Evolutionary conservation across 2,888 invertebrate species (phyloP).

Genomic region (Nomada ferruginata): DNA sequence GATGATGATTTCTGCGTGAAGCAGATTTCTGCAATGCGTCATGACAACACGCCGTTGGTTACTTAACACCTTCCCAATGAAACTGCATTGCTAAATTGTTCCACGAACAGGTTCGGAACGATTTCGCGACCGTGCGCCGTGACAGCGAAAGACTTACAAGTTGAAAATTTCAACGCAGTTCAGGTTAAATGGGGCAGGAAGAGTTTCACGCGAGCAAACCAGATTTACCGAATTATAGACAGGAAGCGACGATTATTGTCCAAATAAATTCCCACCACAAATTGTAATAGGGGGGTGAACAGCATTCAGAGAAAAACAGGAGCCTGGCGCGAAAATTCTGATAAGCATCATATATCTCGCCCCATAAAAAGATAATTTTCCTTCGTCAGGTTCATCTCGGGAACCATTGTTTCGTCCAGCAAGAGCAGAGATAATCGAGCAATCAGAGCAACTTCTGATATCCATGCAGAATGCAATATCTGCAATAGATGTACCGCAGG

Average conservation of each 20-base stretch:
- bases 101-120: not conserved
- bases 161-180: not conserved
- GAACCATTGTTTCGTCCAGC: not conserved
- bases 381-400: not conserved
- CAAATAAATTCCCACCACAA: constrained; percentile 39
- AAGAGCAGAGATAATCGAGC: not conserved
- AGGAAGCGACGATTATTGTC: not conserved
- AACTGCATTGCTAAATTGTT: not conserved
- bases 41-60: not conserved
- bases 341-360: too few species aligned
- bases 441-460: too few species aligned
- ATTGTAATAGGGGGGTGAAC: not conserved
- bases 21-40: not conserved
- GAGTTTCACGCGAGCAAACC: not conserved
- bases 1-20: constrained; percentile 26
- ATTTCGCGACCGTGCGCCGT: not conserved
- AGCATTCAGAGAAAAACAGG: constrained; percentile 6
- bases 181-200: not conserved
- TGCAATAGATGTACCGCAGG: not conserved
- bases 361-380: too few species aligned
- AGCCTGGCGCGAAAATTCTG: constrained; percentile 16
- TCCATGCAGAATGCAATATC: not conserved
- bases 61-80: constrained; percentile 10
- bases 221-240: not conserved
- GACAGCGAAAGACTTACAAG: not conserved